These are phyloP conservation scores for Selenia dentaria DNA, from an alignment of 2,888 invertebrate species.

Conservation along the genomic window DNA sequence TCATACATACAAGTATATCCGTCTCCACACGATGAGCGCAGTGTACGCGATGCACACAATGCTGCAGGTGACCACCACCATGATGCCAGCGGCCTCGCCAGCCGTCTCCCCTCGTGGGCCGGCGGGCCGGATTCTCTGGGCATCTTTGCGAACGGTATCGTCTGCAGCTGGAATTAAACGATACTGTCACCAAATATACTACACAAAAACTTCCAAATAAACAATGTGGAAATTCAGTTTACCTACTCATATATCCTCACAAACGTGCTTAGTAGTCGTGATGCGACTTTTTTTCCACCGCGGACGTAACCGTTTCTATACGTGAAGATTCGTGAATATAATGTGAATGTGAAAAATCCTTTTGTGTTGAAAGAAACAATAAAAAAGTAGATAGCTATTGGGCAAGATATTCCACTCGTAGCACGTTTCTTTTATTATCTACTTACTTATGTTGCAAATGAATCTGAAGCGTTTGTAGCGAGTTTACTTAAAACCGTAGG, in stretches of 20 bases:
- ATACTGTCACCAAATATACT: too few relatives aligned
- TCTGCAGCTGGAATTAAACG: conserved; percentile 42
- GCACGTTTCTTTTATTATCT: conserved; percentile 10
- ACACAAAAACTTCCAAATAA: too few relatives aligned
- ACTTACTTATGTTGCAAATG: not conserved
- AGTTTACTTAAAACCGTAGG: too few relatives aligned
- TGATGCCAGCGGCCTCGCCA: conserved; percentile 70
- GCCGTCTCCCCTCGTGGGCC: conserved; percentile 55
- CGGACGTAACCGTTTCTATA: too few relatives aligned
- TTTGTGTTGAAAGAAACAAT: not conserved
- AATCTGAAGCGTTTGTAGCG: too few relatives aligned
- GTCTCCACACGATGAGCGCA: conserved; percentile 70
- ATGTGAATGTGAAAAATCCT: too few relatives aligned
- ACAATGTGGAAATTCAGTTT: too few relatives aligned
- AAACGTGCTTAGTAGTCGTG: too few relatives aligned
- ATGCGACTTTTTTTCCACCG: too few relatives aligned
- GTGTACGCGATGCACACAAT: conserved; percentile 72
- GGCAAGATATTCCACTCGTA: not conserved
- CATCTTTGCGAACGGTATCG: conserved; percentile 58
- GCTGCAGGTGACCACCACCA: conserved; percentile 70
- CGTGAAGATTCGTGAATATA: too few relatives aligned
- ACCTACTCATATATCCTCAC: too few relatives aligned
- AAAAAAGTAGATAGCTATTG: conserved; percentile 1
- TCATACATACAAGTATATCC: conserved; percentile 70
- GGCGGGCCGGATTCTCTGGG: conserved; percentile 45